Evolutionary conservation across 2,113 vertebrate genomes (phyloP).

Genomic region (Agapornis roseicollis): DNA sequence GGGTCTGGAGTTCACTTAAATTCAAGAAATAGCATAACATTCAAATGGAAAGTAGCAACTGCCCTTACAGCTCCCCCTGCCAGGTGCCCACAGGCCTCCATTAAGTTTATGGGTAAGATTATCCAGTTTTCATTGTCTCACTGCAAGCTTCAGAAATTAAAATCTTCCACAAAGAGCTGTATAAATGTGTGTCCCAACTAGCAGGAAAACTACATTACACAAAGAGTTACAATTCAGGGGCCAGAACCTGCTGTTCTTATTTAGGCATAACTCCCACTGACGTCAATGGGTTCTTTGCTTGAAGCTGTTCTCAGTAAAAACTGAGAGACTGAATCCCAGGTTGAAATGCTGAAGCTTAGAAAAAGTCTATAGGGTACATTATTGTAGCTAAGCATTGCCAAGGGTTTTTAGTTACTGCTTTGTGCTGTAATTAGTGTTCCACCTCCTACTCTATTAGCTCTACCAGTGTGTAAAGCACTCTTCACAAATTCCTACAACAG

Average conservation of each 20-base stretch:
- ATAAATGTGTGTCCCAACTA: background rate
- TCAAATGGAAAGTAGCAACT: background rate
- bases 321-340: background rate
- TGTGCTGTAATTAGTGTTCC: slow-evolving; percentile 19
- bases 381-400: background rate
- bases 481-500: background rate
- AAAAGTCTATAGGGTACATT: background rate
- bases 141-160: background rate
- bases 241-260: background rate
- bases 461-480: background rate
- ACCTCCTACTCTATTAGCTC: background rate
- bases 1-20: background rate
- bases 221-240: background rate
- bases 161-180: background rate
- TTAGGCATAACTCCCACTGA: background rate
- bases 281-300: background rate
- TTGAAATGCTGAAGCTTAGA: background rate
- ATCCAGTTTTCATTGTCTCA: background rate
- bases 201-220: background rate
- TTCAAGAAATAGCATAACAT: background rate
- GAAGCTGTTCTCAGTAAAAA: background rate
- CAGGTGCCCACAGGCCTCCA: background rate
- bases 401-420: background rate
- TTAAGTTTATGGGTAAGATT: background rate
- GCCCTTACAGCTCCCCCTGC: background rate